These are phyloP conservation scores for Drosophila gunungcola DNA, from an alignment of 1,140 invertebrate genomes.

Conservation along the genomic window DNA sequence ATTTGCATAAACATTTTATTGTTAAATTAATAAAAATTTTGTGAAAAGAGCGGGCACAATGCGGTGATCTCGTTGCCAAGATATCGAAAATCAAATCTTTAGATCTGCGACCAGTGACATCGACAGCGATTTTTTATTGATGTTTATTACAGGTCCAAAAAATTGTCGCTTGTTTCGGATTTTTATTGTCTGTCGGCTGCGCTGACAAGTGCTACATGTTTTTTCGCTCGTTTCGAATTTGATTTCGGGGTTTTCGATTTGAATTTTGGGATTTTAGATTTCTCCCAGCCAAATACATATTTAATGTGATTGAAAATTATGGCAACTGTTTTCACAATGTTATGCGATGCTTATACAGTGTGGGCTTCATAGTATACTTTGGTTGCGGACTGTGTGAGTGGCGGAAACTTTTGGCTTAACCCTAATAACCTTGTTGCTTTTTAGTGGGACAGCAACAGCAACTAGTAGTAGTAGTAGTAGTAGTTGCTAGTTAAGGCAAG, in stretches of 20 bases:
- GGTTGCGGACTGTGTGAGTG: not conserved
- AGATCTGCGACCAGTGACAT: slow-evolving; percentile 31
- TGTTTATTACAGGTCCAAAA: slow-evolving; percentile 74
- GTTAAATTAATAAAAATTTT: slow-evolving; percentile 78
- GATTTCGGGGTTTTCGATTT: slow-evolving; percentile 33
- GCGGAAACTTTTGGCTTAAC: slow-evolving; percentile 59
- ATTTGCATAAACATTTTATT: slow-evolving; percentile 83
- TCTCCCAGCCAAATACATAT: slow-evolving; percentile 49
- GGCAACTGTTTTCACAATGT: slow-evolving; percentile 47
- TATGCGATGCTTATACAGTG: slow-evolving; percentile 11
- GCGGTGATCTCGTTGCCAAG: slow-evolving; percentile 11
- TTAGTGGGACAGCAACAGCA: slow-evolving; percentile 41
- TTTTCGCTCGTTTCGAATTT: slow-evolving; percentile 71
- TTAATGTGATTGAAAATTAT: slow-evolving; percentile 77
- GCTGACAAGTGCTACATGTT: slow-evolving; percentile 80
- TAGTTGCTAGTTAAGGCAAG: slow-evolving; percentile 65
- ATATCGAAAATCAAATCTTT: slow-evolving; percentile 43
- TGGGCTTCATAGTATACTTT: slow-evolving; percentile 7
- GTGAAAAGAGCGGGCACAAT: slow-evolving; percentile 53
- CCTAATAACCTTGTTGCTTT: slow-evolving; percentile 74
- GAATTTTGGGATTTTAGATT: slow-evolving; percentile 33
- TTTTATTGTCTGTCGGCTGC: slow-evolving; percentile 75
- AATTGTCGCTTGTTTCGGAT: slow-evolving; percentile 52
- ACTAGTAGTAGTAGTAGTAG: not conserved
- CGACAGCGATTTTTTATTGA: slow-evolving; percentile 58